Evolutionary conservation across 2,888 invertebrate species (phyloP).

Genomic region (Cyclophora albipunctata): DNA sequence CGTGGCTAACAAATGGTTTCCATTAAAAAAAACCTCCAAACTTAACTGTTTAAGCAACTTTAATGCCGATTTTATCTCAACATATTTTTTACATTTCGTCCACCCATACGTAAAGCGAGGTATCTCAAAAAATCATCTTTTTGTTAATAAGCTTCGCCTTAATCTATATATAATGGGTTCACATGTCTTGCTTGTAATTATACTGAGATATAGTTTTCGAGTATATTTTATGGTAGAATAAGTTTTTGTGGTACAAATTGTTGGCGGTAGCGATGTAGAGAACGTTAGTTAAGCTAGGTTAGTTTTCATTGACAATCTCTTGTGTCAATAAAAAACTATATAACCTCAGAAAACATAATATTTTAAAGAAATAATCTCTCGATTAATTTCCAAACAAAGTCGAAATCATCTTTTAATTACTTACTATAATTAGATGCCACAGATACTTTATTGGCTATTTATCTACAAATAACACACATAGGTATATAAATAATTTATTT

Average conservation of each 20-base stretch:
- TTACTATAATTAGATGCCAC: no score
- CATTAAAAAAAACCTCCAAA: no score
- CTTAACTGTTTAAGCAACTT: not conserved
- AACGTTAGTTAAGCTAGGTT: no score
- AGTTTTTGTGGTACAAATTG: slow-evolving; percentile 16
- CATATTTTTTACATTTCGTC: not conserved
- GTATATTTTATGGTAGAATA: slow-evolving; percentile 65
- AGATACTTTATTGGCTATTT: no score
- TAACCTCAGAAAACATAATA: no score
- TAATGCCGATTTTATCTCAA: not conserved
- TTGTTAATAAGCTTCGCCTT: slow-evolving; percentile 50
- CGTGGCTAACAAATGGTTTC: not conserved
- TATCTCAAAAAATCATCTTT: slow-evolving; percentile 39
- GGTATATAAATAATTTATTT: no score
- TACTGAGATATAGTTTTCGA: slow-evolving; percentile 54
- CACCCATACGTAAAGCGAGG: not conserved
- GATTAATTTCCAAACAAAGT: no score
- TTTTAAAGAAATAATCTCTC: no score
- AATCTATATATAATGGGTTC: slow-evolving; percentile 74
- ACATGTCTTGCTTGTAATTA: slow-evolving; percentile 68
- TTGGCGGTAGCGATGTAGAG: slow-evolving; percentile 12
- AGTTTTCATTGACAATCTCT: no score
- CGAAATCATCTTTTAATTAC: no score
- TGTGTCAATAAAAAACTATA: no score
- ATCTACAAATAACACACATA: no score